Evolutionary conservation across 2,113 vertebrate species (phyloP).

Genomic region (Delphinus delphis): DNA sequence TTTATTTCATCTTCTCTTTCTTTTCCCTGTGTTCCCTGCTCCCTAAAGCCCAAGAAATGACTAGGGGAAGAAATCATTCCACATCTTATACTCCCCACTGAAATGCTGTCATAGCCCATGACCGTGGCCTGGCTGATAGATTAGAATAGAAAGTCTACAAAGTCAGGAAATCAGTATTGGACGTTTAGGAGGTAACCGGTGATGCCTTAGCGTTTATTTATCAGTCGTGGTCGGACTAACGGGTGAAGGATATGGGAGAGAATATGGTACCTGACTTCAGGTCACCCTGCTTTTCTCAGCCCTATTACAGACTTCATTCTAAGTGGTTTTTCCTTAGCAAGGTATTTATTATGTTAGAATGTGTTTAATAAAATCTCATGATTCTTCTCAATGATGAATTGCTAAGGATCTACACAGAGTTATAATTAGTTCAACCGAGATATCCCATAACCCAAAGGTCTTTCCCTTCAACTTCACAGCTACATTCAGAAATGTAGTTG

Average conservation of each 20-base stretch:
- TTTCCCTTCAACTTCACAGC: not conserved
- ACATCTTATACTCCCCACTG: accelerated
- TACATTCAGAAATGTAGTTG: not conserved
- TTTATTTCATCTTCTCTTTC: not conserved
- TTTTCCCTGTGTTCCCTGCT: not conserved
- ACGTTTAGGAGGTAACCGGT: accelerated
- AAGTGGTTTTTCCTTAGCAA: accelerated
- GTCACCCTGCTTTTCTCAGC: accelerated
- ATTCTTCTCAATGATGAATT: not conserved
- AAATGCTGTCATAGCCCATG: not conserved
- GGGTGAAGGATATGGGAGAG: not conserved
- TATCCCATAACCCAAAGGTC: not conserved
- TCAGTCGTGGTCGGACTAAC: accelerated
- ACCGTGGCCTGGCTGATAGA: not conserved
- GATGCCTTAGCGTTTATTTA: accelerated
- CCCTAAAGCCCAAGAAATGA: not conserved
- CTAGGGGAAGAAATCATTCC: not conserved
- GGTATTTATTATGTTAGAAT: not conserved
- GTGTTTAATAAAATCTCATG: not conserved
- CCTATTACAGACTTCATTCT: not conserved
- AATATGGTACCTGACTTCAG: accelerated
- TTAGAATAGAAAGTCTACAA: accelerated
- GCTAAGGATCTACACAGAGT: too few species aligned
- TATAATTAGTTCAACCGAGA: not conserved
- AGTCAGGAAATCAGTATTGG: accelerated